A percentile compares a stretch with the other conserved stretches of the same genome.
These are phyloP conservation scores for Mus caroli DNA, from an alignment of 2,797 vertebrate genomes.

Conservation along the genomic window DNA sequence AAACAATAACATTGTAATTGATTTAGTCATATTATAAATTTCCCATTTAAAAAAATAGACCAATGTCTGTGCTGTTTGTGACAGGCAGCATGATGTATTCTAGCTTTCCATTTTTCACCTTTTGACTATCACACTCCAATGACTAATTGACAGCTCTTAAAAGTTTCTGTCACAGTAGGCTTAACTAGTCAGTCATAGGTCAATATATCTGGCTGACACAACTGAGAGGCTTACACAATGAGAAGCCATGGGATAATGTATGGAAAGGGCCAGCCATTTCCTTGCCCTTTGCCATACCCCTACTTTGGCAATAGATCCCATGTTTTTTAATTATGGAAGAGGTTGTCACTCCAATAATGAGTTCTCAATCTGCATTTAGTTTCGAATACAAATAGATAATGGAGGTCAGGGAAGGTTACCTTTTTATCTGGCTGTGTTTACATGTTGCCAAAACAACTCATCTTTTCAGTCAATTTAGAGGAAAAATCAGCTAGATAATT, in stretches of 20 bases:
- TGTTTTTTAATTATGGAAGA: slow-evolving; percentile 76
- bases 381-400: slow-evolving; percentile 76
- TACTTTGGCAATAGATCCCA: slow-evolving; percentile 67
- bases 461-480: slow-evolving; percentile 55
- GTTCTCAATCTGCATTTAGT: slow-evolving; percentile 71
- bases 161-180: slow-evolving; percentile 48
- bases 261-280: not conserved
- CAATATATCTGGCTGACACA: slow-evolving; percentile 50
- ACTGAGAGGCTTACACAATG: slow-evolving; percentile 2
- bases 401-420: slow-evolving; percentile 73
- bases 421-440: slow-evolving; percentile 70
- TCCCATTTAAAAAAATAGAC: not conserved
- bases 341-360: slow-evolving; percentile 68
- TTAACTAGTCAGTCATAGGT: slow-evolving; percentile 58
- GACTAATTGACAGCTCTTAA: slow-evolving; percentile 76
- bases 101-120: slow-evolving; percentile 37
- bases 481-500: slow-evolving; percentile 55
- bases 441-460: slow-evolving; percentile 66
- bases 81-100: not conserved
- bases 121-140: slow-evolving; percentile 50
- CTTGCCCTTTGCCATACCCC: slow-evolving; percentile 17
- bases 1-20: not conserved
- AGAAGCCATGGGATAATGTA: slow-evolving; percentile 16
- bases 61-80: not conserved
- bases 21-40: not conserved